Evolutionary conservation across 2,113 vertebrate species (phyloP), one percentile per base, ranked within the genome.

Genomic region (Todiramphus saurophagus): DNA sequence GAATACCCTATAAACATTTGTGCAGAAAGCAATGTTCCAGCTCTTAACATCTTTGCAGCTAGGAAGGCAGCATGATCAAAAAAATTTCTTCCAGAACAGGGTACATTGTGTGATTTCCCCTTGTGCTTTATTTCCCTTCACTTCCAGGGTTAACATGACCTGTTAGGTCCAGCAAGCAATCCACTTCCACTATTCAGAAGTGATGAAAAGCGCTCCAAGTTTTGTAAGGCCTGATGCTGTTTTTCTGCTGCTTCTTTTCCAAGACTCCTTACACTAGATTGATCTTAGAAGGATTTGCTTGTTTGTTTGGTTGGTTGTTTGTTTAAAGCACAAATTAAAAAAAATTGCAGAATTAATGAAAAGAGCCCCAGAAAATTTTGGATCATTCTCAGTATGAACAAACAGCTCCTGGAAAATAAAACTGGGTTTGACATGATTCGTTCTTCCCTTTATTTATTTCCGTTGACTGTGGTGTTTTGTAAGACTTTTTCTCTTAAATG

Each of bases 1-100:
- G 56, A 76, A 87, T 25, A 44, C 16, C 13, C 35, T 56, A 53
- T 43, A 63, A 79, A 92, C 79, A 13, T 64, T 89, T 56, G 73
- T 58, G 85, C 48, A 77, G 79, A 86, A 93, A 92, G 55, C 7
- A 68, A 4, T 16, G 7, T 75, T 85, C 94, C 78, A 87, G 48
- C 51, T 51, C 13, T 25, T 77, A 80, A 77, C 48, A 72, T 3
- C 9, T 83, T 91, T 70, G 12, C 60, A 85, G 3, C 27, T 30
- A 85, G 60, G 66, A 84, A 81, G 33, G n/a, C 6, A 5, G 35
- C 4, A 0, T 12, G 18, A 77, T 13, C 0, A 1, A 67, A 24
- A 81, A 88, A 83, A 95, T 76, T 16, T 51, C 44, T 50, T 69
- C 33, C 60, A 72, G 69, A 82, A 76, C 4, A n/a, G 16, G 18